Evolutionary conservation across 2,888 invertebrate species (phyloP).

Genomic region (Folsomia manolachei): DNA sequence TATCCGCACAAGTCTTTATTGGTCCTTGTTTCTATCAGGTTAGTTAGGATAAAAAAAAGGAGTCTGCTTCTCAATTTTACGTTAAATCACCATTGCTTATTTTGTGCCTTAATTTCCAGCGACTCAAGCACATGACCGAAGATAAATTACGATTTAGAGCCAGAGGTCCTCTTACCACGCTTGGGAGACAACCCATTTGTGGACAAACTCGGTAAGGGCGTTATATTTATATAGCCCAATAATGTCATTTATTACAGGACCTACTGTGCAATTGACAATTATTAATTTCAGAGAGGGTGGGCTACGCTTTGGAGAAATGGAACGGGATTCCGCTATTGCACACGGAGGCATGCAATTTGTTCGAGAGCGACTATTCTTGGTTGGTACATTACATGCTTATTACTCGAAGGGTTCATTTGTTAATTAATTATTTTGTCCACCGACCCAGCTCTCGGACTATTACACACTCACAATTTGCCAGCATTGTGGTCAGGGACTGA

Average conservation of each 20-base stretch:
- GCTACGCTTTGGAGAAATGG: constrained; percentile 65
- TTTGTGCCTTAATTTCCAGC: too few species aligned
- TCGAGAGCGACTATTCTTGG: constrained; percentile 61
- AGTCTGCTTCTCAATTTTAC: too few species aligned
- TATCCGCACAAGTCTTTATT: constrained; percentile 59
- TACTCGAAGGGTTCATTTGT: too few species aligned
- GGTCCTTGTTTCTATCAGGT: constrained; percentile 59
- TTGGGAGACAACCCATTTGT: constrained; percentile 64
- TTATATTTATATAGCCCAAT: not conserved
- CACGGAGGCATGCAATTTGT: constrained; percentile 63
- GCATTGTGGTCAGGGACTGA: constrained; percentile 1
- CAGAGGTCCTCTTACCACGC: constrained; percentile 61
- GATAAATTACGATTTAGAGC: constrained; percentile 63
- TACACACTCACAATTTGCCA: not conserved
- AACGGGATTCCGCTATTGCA: constrained; percentile 64
- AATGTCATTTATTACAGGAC: not conserved
- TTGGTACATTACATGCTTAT: constrained; percentile 13
- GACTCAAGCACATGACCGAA: constrained; percentile 65
- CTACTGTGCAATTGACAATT: not conserved
- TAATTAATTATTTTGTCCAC: not conserved
- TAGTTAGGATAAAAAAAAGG: too few species aligned
- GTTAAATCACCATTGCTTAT: too few species aligned
- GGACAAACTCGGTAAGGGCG: constrained; percentile 58
- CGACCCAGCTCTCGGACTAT: constrained; percentile 5
- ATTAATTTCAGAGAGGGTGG: constrained; percentile 64